These are phyloP conservation scores for Helicoverpa armigera DNA, from an alignment of 1,140 invertebrate genomes.

Conservation along the genomic window DNA sequence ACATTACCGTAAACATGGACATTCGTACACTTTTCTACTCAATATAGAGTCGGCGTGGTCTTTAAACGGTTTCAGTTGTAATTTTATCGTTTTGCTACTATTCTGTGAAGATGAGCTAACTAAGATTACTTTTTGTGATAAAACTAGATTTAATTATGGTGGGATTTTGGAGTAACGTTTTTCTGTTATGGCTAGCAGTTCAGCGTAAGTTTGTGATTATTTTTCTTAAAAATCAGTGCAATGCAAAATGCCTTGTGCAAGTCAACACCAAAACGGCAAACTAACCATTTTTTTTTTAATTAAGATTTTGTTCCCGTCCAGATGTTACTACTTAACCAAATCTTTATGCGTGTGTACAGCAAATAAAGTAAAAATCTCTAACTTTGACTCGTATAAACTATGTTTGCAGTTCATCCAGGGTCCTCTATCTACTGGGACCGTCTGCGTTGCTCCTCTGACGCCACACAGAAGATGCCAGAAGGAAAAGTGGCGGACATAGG, in stretches of 20 bases:
- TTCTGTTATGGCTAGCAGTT: background rate
- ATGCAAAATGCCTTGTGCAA: too few relatives aligned
- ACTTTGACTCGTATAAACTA: too few relatives aligned
- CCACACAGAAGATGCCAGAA: slow-evolving; percentile 59
- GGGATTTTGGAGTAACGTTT: background rate
- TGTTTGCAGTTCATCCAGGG: slow-evolving; percentile 10
- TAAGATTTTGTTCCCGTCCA: too few relatives aligned
- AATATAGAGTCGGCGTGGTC: background rate
- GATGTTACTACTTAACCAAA: background rate
- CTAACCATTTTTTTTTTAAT: too few relatives aligned
- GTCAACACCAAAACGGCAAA: too few relatives aligned
- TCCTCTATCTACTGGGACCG: slow-evolving; percentile 56
- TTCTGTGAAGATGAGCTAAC: background rate
- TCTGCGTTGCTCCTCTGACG: slow-evolving; percentile 62
- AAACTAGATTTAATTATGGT: background rate
- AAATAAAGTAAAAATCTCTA: too few relatives aligned
- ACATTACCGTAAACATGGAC: background rate
- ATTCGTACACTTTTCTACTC: background rate
- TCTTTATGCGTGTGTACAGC: background rate
- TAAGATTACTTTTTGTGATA: too few relatives aligned
- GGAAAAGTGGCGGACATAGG: slow-evolving; percentile 63
- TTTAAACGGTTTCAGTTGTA: background rate
- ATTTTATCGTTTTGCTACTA: background rate
- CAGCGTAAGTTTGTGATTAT: background rate
- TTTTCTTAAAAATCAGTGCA: background rate